Conservation (phyloP, 2,888 invertebrate genomes). For the Actias luna region DNA sequence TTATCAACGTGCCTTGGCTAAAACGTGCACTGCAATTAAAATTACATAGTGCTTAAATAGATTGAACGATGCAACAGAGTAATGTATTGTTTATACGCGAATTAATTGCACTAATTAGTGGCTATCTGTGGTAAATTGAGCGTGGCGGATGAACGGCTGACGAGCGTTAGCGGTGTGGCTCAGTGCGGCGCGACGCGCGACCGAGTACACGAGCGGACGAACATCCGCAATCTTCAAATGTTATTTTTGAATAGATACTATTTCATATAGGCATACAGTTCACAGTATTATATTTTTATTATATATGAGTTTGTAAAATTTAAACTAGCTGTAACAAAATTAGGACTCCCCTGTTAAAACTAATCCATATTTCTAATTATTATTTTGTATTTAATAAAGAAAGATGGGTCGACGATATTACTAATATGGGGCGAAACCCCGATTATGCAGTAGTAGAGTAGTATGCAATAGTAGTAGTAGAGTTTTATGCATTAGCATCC, state of each 20-base stretch:
- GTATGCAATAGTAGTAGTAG: no score
- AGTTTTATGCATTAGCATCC: no score
- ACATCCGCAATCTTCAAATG: not conserved
- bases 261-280: not conserved
- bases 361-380: no score
- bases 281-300: no score
- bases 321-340: no score
- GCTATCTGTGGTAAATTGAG: conserved; percentile 36
- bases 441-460: no score
- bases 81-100: conserved; percentile 31
- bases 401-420: no score
- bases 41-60: conserved; percentile 14
- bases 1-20: not conserved
- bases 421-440: no score
- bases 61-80: conserved; percentile 22
- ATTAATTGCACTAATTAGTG: conserved; percentile 51
- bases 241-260: not conserved
- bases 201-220: not conserved
- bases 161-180: not conserved
- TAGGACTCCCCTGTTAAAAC: no score
- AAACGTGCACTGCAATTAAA: not conserved
- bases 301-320: no score
- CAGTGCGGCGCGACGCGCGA: no score
- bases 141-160: conserved; percentile 23
- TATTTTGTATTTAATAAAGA: no score